Conservation (phyloP, 2,113 vertebrate species). For the Datnioides undecimradiatus region DNA sequence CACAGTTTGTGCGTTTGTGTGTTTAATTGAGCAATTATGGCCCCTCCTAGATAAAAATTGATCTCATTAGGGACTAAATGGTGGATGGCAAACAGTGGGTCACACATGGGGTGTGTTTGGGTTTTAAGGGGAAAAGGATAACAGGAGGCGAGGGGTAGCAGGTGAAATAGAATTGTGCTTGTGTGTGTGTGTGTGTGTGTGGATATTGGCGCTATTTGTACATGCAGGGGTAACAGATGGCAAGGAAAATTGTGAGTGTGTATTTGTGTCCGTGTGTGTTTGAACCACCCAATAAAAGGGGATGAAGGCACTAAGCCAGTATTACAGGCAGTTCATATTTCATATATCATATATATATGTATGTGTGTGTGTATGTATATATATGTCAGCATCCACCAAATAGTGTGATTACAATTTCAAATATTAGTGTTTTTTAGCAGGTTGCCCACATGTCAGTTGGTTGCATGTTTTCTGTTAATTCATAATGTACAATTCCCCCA, state of each 20-base stretch:
- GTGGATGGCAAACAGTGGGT: constrained; percentile 70
- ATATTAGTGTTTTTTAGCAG: too few species aligned
- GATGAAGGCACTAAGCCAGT: constrained; percentile 41
- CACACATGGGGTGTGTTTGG: constrained; percentile 70
- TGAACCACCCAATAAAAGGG: constrained; percentile 39
- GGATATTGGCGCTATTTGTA: constrained; percentile 55
- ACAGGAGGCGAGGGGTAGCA: constrained; percentile 64
- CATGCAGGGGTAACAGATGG: constrained; percentile 69
- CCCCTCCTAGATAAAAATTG: constrained; percentile 64
- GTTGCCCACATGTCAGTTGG: background rate
- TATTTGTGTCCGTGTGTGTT: constrained; percentile 45
- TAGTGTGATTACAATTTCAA: too few species aligned
- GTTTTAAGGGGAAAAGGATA: constrained; percentile 52
- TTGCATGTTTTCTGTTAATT: background rate
- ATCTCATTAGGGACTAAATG: constrained; percentile 77
- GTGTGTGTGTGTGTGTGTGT: constrained; percentile 51
- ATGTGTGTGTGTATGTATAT: background rate
- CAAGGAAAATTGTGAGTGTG: constrained; percentile 51
- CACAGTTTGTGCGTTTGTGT: constrained; percentile 28
- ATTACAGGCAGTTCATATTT: constrained; percentile 22
- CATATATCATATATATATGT: constrained; percentile 11
- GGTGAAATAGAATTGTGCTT: constrained; percentile 52
- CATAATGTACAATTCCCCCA: background rate
- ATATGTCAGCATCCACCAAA: background rate
- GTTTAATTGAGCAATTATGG: constrained; percentile 75